Base-by-base conservation (phyloP, 2,797 vertebrate genomes). In the Bradypodion pumilum region DNA sequence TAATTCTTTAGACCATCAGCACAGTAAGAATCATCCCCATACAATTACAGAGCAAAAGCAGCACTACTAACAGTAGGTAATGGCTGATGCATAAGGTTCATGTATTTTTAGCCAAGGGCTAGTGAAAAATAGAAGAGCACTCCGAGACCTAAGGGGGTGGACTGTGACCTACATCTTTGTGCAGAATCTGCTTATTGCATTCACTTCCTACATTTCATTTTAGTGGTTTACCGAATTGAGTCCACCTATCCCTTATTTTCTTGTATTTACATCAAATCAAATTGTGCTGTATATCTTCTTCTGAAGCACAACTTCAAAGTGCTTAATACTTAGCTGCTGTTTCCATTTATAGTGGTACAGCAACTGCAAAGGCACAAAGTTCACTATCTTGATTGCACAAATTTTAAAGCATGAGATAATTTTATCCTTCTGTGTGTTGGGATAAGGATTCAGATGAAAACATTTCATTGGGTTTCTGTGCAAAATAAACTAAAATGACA, bases 341-440 rank as follows among this genome's bases (percentile, higher is more conserved):
- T 88, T 16, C 78, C 90, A 62, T 83, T 85, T 87, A 40, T 90
- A 87, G 46, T 87, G 78, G 81, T 42, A 56, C 27, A 91, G 65
- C 73, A 87, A 80, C 65, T 63, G 32, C 75, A 94, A 91, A 94
- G 93, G 88, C 87, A 89, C 91, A 85, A 75, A 63, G 83, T 80
- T 90, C 85, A 86, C 1, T 27, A 75, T 12, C 76, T 90, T 68
- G 78, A 84, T 88, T 92, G 80, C 83, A 86, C 78, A 88, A 76
- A 74, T 72, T 74, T 90, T 76, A 81, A 90, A 85, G 66, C 68
- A 2, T 5, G 72, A 52, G 40, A 85, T 52, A 83, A 78, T 82
- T 80, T 86, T 92, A 52, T 0, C 86, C 46, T 85, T 84, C 32
- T 46, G 25, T 19, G 27, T 68, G 63, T 32, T 15, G 12, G 72